Conservation (phyloP, 2,113 vertebrate species). For the Lampris megalopsis region DNA sequence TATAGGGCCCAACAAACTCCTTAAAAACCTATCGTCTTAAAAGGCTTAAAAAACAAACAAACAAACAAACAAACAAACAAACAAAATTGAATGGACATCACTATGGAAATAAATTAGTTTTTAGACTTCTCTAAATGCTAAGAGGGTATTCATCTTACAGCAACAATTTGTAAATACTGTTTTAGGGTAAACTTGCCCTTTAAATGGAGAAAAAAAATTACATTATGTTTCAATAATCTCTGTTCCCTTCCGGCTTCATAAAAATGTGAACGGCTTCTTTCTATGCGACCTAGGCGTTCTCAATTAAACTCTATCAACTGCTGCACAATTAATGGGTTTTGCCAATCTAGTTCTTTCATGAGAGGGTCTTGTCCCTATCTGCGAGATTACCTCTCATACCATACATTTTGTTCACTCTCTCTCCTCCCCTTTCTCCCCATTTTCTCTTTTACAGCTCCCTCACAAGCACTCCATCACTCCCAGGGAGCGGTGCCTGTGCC, state of each 20-base stretch:
- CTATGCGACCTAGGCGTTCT: slow-evolving; percentile 34
- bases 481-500: neutral
- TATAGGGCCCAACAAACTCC: no score
- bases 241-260: slow-evolving; percentile 1
- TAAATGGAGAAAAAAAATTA: slow-evolving; percentile 12
- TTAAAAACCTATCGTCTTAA: no score
- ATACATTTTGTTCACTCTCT: slow-evolving; percentile 2
- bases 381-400: slow-evolving; percentile 16
- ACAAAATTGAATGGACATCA: neutral
- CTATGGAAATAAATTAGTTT: no score
- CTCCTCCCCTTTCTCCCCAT: neutral
- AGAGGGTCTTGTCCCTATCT: slow-evolving; percentile 28
- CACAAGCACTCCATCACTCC: neutral
- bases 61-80: neutral
- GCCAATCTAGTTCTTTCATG: slow-evolving; percentile 44
- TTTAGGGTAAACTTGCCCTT: slow-evolving; percentile 17
- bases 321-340: slow-evolving; percentile 41
- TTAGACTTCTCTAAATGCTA: neutral
- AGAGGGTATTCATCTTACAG: slow-evolving; percentile 14
- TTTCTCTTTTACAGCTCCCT: slow-evolving; percentile 7
- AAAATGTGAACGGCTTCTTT: slow-evolving; percentile 23
- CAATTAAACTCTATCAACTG: slow-evolving; percentile 44
- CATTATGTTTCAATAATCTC: slow-evolving; percentile 17
- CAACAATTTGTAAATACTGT: neutral
- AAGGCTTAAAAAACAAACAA: no score